Conservation (phyloP, 1,140 invertebrate species). For the Nautilus pompilius region DNA sequence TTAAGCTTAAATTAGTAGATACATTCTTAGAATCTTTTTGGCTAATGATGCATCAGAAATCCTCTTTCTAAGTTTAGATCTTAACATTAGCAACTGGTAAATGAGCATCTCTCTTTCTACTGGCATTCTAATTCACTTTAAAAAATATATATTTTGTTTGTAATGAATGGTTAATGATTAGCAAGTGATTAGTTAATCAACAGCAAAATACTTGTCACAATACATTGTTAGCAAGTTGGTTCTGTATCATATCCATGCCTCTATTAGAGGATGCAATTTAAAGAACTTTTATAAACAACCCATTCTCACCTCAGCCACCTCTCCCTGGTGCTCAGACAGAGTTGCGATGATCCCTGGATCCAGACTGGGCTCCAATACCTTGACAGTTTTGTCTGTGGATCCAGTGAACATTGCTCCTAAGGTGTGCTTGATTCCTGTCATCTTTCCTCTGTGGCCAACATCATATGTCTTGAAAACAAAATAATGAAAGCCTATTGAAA, state of each 20-base stretch:
- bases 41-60: too few relatives aligned
- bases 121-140: too few relatives aligned
- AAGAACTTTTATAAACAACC: too few relatives aligned
- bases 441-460: conserved; percentile 34
- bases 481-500: too few relatives aligned
- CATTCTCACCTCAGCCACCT: conserved; percentile 29
- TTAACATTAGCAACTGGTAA: too few relatives aligned
- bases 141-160: too few relatives aligned
- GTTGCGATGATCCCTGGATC: conserved; percentile 28
- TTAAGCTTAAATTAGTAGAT: too few relatives aligned
- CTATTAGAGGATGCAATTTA: not conserved
- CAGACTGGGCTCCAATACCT: conserved; percentile 32
- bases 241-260: not conserved
- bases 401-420: conserved; percentile 34
- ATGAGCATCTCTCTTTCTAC: too few relatives aligned
- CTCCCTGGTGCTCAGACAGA: conserved; percentile 22
- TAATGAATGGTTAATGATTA: too few relatives aligned
- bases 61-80: too few relatives aligned
- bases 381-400: conserved; percentile 33
- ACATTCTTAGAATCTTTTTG: too few relatives aligned
- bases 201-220: not conserved
- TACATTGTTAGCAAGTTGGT: not conserved
- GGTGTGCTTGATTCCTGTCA: conserved; percentile 31
- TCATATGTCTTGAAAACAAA: conserved; percentile 38
- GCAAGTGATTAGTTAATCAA: not conserved